Evolutionary conservation across 2,113 vertebrate genomes (phyloP), one percentile per base, ranked within the genome.

Genomic region (Rhynchomys soricoides): DNA sequence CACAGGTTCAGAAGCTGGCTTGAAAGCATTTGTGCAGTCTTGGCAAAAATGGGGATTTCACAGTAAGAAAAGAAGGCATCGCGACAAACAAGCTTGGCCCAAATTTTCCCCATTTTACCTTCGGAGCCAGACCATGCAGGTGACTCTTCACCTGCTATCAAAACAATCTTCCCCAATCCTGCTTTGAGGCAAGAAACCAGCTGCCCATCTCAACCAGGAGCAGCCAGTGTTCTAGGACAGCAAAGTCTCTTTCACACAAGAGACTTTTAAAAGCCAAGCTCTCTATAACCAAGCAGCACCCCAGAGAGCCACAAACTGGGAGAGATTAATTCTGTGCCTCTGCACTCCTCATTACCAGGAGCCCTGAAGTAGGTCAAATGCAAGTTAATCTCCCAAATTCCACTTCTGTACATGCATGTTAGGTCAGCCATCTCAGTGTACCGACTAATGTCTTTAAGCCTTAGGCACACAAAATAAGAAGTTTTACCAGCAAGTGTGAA

Each of bases 351-450:
- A 99, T 99, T 99, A 99, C 98, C 97, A 99, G 98, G 91, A 98
- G 98, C 98, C 98, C 98, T 98, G 97, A 98, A 98, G 98, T 98
- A 98, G 98, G 99, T 99, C 99, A 99, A 99, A 99, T 97, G 97
- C 98, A 99, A 99, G 98, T 98, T 99, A 99, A 99, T 99, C 98
- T 99, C 98, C 98, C 98, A 98, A 98, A 99, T 98, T 99, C 98
- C 98, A 98, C 98, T 98, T 98, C 95, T 98, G 98, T 98, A 98
- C 98, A 98, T 9, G 96, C 98, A 98, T 98, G 97, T 98, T 98
- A 98, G 98, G 95, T 95, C 96, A 98, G 97, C 90, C 98, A 97
- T 98, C 98, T 94, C 95, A 97, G 96, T 90, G 95, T 97, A 96
- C 96, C 45, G 79, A 97, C 96, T 98, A 98, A 98, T 93, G 95